phyloP scores from a whole-genome alignment of 2,888 invertebrate species.

The Candidula unifasciata region DNA sequence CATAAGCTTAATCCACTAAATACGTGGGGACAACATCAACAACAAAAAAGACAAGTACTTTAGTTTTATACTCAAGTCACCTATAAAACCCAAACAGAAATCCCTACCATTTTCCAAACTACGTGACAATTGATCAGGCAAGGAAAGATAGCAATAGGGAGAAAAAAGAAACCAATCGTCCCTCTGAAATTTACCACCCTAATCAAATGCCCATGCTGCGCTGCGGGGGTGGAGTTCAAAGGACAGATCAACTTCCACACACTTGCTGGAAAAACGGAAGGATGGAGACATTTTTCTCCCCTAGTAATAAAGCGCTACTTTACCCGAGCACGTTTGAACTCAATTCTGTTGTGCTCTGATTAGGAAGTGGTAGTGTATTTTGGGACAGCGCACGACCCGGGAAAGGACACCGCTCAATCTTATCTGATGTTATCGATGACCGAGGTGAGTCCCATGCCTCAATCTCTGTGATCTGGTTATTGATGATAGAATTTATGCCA shows the following conservation, averaged over 20 bases:
- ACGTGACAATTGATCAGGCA: background rate
- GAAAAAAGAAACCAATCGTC: background rate
- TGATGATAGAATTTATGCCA: background rate
- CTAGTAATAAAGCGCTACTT: slow-evolving; percentile 12
- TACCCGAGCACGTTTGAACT: slow-evolving; percentile 11
- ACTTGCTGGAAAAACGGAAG: too few relatives aligned
- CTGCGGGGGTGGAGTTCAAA: slow-evolving; percentile 26
- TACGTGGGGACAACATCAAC: too few relatives aligned
- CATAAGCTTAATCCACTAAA: too few relatives aligned
- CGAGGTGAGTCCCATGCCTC: background rate
- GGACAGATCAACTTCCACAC: background rate
- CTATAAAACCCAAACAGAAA: too few relatives aligned
- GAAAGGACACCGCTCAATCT: slow-evolving; percentile 8
- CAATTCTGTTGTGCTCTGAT: slow-evolving; percentile 29
- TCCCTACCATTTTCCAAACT: too few relatives aligned
- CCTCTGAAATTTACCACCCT: slow-evolving; percentile 1
- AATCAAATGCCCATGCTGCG: slow-evolving; percentile 7
- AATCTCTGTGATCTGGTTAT: background rate
- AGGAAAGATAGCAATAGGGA: background rate
- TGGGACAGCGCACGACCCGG: slow-evolving; percentile 6
- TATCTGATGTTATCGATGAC: slow-evolving; percentile 13
- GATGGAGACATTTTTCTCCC: too few relatives aligned
- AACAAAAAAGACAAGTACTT: too few relatives aligned
- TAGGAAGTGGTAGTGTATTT: slow-evolving; percentile 32
- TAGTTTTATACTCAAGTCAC: too few relatives aligned